A percentile compares a stretch with the other conserved stretches of the same genome.
Evolutionary conservation across 2,888 invertebrate species (phyloP).

Genomic region (Mythimna albipuncta): DNA sequence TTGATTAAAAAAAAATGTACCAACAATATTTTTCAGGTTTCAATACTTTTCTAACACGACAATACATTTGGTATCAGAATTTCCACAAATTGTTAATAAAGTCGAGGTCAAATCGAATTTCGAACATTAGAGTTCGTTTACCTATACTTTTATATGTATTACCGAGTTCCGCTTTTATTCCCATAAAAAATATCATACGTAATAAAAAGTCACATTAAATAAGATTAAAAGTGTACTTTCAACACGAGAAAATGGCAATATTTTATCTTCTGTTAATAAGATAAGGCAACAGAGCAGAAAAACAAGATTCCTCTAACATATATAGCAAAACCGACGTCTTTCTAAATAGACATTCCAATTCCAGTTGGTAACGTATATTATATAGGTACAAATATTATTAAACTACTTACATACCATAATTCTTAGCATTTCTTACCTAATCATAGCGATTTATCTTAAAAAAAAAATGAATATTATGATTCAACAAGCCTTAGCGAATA

Average conservation of each 20-base stretch:
- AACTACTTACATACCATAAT: not conserved
- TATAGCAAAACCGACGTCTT: constrained; percentile 3
- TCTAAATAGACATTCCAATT: constrained; percentile 2
- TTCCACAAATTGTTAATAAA: constrained; percentile 4
- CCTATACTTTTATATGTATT: constrained; percentile 5
- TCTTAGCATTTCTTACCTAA: not conserved
- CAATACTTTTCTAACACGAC: not conserved
- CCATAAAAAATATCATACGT: not conserved
- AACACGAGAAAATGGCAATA: not conserved
- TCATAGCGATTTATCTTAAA: not conserved
- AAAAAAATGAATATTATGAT: not conserved
- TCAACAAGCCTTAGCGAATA: not conserved
- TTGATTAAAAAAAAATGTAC: not conserved
- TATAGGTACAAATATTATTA: not conserved
- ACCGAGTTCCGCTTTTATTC: not conserved
- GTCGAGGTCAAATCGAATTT: constrained; percentile 22
- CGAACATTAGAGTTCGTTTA: constrained; percentile 15
- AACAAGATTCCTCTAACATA: not conserved
- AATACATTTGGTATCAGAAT: not conserved
- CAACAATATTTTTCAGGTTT: too few species aligned
- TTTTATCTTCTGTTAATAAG: not conserved
- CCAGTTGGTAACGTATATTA: not conserved
- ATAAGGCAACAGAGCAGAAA: constrained; percentile 5
- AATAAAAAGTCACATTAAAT: not conserved
- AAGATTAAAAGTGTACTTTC: not conserved